Conservation (phyloP, 2,113 vertebrate species). For the Scartelaos histophorus region DNA sequence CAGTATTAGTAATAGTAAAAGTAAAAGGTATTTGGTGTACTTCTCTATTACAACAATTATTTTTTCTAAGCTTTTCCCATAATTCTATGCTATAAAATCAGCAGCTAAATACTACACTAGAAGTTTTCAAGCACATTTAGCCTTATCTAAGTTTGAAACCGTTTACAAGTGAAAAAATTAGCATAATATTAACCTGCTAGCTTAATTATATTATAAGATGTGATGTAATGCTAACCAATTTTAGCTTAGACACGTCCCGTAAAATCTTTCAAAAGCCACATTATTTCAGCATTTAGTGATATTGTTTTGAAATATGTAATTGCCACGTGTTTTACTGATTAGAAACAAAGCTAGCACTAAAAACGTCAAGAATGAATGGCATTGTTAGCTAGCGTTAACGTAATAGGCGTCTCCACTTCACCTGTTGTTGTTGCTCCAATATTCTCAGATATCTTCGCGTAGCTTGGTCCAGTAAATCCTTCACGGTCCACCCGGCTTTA, state of each 20-base stretch:
- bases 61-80: no score
- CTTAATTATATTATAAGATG: not conserved
- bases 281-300: not conserved
- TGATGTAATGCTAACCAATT: not conserved
- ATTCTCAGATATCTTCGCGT: constrained; percentile 85
- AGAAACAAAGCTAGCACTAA: not conserved
- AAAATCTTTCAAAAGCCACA: not conserved
- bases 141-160: no score
- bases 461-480: constrained; percentile 86
- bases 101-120: no score
- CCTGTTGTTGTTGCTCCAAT: constrained; percentile 76
- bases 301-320: no score
- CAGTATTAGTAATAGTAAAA: no score
- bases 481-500: constrained; percentile 83
- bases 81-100: no score
- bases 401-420: constrained; percentile 46
- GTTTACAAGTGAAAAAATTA: not conserved
- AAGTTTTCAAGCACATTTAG: no score
- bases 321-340: not conserved
- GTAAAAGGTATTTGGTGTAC: no score
- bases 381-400: not conserved
- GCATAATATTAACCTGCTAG: no score
- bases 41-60: no score
- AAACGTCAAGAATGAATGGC: not conserved
- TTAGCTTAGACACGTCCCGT: not conserved